phyloP scores from a whole-genome alignment of 2,888 invertebrate genomes.

The Nephrocerus scutellatus region DNA sequence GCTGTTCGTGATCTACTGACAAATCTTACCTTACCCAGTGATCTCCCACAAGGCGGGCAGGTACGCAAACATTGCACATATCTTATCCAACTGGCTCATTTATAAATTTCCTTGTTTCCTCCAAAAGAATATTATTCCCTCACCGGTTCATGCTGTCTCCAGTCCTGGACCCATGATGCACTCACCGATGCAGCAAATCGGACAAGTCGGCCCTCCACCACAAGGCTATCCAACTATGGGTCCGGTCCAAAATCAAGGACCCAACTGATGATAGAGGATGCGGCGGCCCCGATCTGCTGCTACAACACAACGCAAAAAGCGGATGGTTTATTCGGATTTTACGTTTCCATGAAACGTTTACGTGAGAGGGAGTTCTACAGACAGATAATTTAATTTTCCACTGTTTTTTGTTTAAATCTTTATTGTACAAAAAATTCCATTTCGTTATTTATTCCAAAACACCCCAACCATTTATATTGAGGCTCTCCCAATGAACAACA shows the following conservation, averaged over 20 bases:
- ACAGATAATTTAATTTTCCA: constrained; percentile 16
- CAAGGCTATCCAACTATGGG: constrained; percentile 42
- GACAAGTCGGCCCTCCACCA: constrained; percentile 39
- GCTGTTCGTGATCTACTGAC: constrained; percentile 82
- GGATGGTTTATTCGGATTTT: constrained; percentile 1
- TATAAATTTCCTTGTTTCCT: too few relatives aligned
- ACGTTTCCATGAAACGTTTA: constrained; percentile 22
- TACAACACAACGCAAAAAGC: too few relatives aligned
- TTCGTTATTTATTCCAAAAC: constrained; percentile 1
- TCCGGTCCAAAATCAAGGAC: constrained; percentile 35
- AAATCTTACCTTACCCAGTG: constrained; percentile 75
- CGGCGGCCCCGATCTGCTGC: too few relatives aligned
- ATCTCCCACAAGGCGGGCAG: constrained; percentile 56
- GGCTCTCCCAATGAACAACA: too few relatives aligned
- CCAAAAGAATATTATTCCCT: constrained; percentile 49
- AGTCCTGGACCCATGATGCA: constrained; percentile 55
- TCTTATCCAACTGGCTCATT: too few relatives aligned
- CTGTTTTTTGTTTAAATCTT: not conserved
- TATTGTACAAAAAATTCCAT: not conserved
- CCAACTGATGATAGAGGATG: constrained; percentile 30
- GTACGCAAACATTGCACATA: too few relatives aligned
- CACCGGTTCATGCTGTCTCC: constrained; percentile 48
- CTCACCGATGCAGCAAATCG: constrained; percentile 50
- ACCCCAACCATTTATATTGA: too few relatives aligned
- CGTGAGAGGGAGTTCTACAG: constrained; percentile 22